Conservation (phyloP, 2,113 vertebrate species). For the Globicephala melas region DNA sequence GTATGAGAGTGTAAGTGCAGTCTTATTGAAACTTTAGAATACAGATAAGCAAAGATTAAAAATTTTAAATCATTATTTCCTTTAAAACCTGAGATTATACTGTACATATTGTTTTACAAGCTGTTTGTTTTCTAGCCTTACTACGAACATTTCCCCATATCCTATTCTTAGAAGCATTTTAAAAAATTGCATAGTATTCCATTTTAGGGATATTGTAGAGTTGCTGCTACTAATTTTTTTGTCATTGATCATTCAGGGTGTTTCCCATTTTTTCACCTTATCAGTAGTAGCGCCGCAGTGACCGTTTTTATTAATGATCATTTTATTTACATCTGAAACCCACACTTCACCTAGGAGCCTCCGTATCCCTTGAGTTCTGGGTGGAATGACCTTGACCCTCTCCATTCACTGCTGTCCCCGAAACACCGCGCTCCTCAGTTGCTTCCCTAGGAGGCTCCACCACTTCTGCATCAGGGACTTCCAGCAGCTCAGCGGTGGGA, state of each 20-base stretch:
- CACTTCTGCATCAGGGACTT: background rate
- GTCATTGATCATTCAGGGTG: background rate
- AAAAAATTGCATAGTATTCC: background rate
- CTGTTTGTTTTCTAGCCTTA: background rate
- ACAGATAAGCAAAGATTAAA: background rate
- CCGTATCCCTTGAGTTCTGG: background rate
- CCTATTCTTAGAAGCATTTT: background rate
- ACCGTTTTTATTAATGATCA: background rate
- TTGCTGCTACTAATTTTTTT: background rate
- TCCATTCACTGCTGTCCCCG: too few relatives aligned
- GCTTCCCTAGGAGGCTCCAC: too few relatives aligned
- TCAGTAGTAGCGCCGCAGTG: background rate
- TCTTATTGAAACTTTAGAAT: background rate
- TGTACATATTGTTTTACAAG: background rate
- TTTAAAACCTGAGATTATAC: background rate
- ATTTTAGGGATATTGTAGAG: background rate
- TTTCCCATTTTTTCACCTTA: background rate
- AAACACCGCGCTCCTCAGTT: rapidly evolving
- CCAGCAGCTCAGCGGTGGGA: rapidly evolving
- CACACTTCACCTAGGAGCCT: background rate
- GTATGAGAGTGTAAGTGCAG: background rate
- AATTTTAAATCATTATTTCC: background rate
- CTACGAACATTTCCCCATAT: background rate
- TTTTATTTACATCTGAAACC: background rate
- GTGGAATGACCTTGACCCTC: background rate